These are phyloP conservation scores for Noctua pronuba DNA, from an alignment of 2,888 invertebrate species.

Conservation along the genomic window DNA sequence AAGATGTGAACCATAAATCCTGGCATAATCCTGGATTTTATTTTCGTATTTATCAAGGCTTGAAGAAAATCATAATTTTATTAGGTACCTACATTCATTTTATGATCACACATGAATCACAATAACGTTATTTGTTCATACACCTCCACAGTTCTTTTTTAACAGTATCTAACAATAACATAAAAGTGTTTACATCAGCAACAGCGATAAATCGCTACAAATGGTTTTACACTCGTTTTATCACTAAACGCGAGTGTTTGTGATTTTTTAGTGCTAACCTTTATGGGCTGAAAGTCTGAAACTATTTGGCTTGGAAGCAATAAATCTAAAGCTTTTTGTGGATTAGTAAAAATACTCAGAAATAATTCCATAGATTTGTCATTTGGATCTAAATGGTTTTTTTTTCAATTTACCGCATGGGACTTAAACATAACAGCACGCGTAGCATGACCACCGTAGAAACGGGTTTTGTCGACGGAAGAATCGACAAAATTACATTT, in stretches of 20 bases:
- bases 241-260: slow-evolving; percentile 48
- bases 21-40: neutral
- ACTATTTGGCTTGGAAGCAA: slow-evolving; percentile 40
- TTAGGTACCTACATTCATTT: neutral
- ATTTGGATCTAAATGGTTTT: slow-evolving; percentile 23
- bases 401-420: slow-evolving; percentile 13
- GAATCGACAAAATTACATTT: too few relatives aligned
- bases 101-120: neutral
- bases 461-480: too few relatives aligned
- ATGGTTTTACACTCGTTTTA: slow-evolving; percentile 58
- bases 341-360: slow-evolving; percentile 13
- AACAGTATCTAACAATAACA: slow-evolving; percentile 26
- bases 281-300: slow-evolving; percentile 44
- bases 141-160: slow-evolving; percentile 1
- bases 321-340: slow-evolving; percentile 33
- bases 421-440: too few relatives aligned
- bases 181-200: slow-evolving; percentile 54
- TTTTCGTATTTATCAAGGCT: neutral
- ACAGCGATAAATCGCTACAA: slow-evolving; percentile 49
- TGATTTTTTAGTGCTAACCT: slow-evolving; percentile 51
- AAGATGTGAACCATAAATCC: neutral
- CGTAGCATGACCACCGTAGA: too few relatives aligned
- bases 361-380: slow-evolving; percentile 2
- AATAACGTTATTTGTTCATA: slow-evolving; percentile 7
- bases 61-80: neutral